phyloP scores from a whole-genome alignment of 2,797 vertebrate genomes.

The Liasis olivaceus region DNA sequence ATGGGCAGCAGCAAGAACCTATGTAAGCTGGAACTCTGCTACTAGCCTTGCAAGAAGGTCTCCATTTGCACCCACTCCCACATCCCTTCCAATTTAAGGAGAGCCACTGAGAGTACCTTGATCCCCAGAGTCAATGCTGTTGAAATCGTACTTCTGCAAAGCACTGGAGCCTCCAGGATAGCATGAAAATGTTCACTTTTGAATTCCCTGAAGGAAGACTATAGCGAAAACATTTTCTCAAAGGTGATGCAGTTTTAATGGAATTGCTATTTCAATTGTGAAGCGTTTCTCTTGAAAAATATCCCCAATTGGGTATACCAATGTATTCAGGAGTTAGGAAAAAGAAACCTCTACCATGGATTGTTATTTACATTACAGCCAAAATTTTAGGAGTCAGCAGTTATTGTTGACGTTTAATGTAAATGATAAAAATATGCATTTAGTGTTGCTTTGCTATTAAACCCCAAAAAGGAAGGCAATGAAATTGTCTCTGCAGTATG shows the following conservation, averaged over 20 bases:
- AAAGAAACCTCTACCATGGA: not conserved
- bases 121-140: not conserved
- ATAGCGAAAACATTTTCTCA: not conserved
- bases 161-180: not conserved
- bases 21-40: not conserved
- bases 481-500: not conserved
- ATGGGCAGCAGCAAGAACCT: not conserved
- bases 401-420: not conserved
- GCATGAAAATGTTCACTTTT: not conserved
- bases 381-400: slow-evolving; percentile 12
- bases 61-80: not conserved
- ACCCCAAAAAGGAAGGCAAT: not conserved
- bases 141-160: not conserved
- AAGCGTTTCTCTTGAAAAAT: slow-evolving; percentile 4
- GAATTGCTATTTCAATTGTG: not conserved
- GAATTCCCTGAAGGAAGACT: not conserved
- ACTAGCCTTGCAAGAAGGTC: not conserved
- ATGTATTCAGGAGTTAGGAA: not conserved
- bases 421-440: slow-evolving; percentile 1
- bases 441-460: not conserved
- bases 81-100: not conserved
- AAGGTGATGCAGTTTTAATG: slow-evolving; percentile 12
- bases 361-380: not conserved
- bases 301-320: not conserved
- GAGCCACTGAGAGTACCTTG: not conserved